A percentile compares a stretch with the other conserved stretches of the same genome.
phyloP scores from a whole-genome alignment of 2,888 invertebrate species.

The Drymonia ruficornis region DNA sequence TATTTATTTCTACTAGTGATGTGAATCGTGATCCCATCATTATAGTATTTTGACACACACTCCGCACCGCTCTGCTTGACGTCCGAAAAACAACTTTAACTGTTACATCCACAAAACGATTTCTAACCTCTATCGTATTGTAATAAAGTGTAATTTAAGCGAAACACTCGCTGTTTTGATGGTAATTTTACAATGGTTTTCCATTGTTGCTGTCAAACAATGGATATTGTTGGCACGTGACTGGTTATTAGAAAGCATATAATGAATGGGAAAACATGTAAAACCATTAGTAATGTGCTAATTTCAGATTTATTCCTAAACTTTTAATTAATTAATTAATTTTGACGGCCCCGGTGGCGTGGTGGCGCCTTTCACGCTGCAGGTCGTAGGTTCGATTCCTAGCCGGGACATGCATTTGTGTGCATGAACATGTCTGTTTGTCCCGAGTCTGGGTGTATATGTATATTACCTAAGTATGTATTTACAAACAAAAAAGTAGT shows the following conservation, averaged over 20 bases:
- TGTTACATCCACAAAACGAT: not conserved
- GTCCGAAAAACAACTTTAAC: conserved; percentile 25
- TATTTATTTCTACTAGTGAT: not conserved
- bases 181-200: conserved; percentile 19
- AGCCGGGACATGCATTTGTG: no score
- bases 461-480: no score
- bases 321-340: no score
- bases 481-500: no score
- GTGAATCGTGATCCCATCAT: not conserved
- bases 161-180: not conserved
- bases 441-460: no score
- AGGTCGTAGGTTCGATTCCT: no score
- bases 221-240: conserved; percentile 61
- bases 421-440: no score
- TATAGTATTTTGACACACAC: conserved; percentile 55
- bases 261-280: conserved; percentile 57
- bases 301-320: no score
- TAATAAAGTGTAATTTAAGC: conserved; percentile 8
- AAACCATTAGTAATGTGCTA: not conserved
- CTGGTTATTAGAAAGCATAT: conserved; percentile 56
- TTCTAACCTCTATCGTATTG: not conserved
- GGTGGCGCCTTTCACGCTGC: no score
- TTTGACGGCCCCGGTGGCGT: no score
- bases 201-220: conserved; percentile 57
- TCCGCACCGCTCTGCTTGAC: conserved; percentile 44